Conservation (phyloP, 2,888 invertebrate genomes). For the Eulithis prunata region DNA sequence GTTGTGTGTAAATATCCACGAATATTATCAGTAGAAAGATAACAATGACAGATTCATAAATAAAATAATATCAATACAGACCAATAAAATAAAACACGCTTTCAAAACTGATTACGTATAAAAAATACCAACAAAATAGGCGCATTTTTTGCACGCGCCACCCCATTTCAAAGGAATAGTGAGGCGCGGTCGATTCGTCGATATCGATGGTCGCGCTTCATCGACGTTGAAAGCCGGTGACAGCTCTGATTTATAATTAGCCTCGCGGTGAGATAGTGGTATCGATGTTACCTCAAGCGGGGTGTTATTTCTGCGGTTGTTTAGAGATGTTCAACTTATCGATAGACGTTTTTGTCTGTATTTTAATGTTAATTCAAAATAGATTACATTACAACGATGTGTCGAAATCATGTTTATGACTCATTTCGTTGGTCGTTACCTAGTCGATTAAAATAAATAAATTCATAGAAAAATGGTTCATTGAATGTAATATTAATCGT, state of each 20-base stretch:
- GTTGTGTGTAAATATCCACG: no score
- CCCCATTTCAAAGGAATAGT: constrained; percentile 28
- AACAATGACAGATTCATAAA: neutral
- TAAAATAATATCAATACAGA: constrained; percentile 6
- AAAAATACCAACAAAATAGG: constrained; percentile 22
- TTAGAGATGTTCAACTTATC: constrained; percentile 21
- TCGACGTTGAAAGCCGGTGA: constrained; percentile 34
- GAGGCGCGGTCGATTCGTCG: constrained; percentile 24
- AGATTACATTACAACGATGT: no score
- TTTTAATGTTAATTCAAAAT: no score
- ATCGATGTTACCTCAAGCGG: constrained; percentile 33
- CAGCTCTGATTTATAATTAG: constrained; percentile 49
- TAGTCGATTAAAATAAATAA: no score
- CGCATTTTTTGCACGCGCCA: constrained; percentile 19
- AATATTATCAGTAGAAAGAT: no score
- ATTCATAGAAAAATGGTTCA: no score
- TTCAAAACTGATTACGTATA: neutral
- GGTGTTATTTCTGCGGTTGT: constrained; percentile 21
- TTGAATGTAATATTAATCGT: no score
- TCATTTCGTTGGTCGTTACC: no score
- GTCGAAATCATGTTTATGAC: no score
- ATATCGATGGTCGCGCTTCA: constrained; percentile 23
- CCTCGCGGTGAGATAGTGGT: constrained; percentile 35
- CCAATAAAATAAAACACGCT: constrained; percentile 4
- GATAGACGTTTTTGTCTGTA: constrained; percentile 7